Conservation (phyloP, 2,113 vertebrate species). For the Indicator maculatus region DNA sequence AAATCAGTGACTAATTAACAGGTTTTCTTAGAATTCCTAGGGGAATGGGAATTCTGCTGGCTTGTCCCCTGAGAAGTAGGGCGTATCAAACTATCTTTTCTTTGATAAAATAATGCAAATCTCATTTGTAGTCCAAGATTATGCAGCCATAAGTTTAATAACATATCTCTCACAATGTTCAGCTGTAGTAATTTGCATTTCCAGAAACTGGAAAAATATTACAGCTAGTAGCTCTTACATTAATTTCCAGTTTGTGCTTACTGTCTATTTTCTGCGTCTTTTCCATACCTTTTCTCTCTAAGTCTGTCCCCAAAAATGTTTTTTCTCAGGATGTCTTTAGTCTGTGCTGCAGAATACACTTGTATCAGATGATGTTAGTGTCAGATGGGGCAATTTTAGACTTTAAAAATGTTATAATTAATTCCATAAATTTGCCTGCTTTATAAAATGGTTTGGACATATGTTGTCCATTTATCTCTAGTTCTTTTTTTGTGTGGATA, state of each 20-base stretch:
- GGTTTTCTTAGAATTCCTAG: constrained; percentile 2
- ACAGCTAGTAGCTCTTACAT: not conserved
- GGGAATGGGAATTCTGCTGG: not conserved
- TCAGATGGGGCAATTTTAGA: not conserved
- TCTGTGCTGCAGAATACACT: not conserved
- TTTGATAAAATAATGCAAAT: not conserved
- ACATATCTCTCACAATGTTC: not conserved
- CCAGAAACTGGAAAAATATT: not conserved
- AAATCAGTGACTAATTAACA: not conserved
- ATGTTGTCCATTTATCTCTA: not conserved
- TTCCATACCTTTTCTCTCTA: not conserved
- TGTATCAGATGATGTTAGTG: not conserved
- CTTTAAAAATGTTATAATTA: not conserved
- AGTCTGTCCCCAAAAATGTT: not conserved
- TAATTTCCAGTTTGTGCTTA: not conserved
- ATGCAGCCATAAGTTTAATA: not conserved
- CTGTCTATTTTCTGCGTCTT: not conserved
- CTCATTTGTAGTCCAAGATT: not conserved
- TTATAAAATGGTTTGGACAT: not conserved
- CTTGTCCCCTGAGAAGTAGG: not conserved
- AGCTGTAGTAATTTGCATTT: not conserved
- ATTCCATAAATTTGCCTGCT: constrained; percentile 16
- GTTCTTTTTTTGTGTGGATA: not conserved
- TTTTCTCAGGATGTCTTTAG: not conserved
- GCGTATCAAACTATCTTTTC: not conserved